Conservation (phyloP, 2,113 vertebrate species). For the Agelaius phoeniceus region DNA sequence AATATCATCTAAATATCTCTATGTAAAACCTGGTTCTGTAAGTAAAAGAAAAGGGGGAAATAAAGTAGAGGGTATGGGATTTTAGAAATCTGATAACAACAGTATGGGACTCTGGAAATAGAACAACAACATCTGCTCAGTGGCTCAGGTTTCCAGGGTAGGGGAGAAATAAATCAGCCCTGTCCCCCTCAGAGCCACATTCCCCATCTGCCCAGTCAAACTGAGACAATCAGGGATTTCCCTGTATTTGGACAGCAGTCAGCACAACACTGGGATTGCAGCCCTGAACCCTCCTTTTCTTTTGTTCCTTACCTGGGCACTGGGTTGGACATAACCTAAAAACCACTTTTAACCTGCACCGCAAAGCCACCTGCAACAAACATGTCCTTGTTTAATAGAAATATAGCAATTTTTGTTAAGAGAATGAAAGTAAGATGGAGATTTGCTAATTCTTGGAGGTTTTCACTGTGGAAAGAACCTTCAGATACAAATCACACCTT, state of each 20-base stretch:
- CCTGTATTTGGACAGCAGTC: background rate
- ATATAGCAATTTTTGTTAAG: background rate
- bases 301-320: no score
- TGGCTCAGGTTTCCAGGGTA: background rate
- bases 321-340: background rate
- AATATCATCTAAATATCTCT: no score
- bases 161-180: background rate
- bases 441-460: background rate
- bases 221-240: background rate
- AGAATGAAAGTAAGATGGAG: background rate
- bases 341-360: fast-evolving
- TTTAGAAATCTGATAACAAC: no score
- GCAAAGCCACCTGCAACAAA: background rate
- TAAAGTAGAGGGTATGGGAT: no score
- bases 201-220: fast-evolving
- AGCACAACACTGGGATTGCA: background rate
- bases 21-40: no score
- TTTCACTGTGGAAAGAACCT: background rate
- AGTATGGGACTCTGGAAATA: no score
- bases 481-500: no score
- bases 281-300: background rate
- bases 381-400: background rate
- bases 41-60: no score
- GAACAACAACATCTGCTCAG: background rate
- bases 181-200: background rate